A percentile compares a stretch with the other conserved stretches of the same genome.
Evolutionary conservation across 2,113 vertebrate genomes (phyloP).

Genomic region (Thamnophis sirtalis): DNA sequence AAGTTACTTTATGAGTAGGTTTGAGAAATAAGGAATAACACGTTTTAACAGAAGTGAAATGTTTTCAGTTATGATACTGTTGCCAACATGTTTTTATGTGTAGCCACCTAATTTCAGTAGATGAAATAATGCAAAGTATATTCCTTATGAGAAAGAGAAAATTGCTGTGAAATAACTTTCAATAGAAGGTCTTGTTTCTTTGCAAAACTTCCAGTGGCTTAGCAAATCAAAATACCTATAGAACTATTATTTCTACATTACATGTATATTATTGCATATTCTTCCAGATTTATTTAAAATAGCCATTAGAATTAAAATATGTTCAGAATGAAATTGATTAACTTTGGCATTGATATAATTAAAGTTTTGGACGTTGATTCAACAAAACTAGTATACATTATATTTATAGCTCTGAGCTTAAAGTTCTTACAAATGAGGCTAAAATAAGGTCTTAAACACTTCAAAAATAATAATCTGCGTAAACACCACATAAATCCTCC

Average conservation of each 20-base stretch:
- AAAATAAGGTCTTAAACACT: conserved; percentile 20
- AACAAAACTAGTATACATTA: conserved; percentile 32
- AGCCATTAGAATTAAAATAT: conserved; percentile 7
- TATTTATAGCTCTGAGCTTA: conserved; percentile 18
- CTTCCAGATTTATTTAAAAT: neutral
- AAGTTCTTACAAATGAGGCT: conserved; percentile 5
- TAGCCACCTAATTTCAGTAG: neutral
- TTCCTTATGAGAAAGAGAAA: neutral
- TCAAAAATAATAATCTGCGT: conserved; percentile 32
- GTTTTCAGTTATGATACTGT: neutral
- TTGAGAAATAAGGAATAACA: neutral
- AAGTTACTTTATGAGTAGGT: neutral
- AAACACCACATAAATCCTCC: conserved; percentile 7
- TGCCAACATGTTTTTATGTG: neutral
- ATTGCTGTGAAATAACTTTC: neutral
- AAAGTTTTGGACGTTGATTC: conserved; percentile 21
- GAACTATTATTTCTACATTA: neutral
- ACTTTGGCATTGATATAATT: conserved; percentile 11
- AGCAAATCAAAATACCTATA: neutral
- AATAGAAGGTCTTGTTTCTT: conserved; percentile 24
- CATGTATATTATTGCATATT: neutral
- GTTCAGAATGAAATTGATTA: conserved; percentile 11
- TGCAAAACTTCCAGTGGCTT: neutral
- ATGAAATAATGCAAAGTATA: neutral
- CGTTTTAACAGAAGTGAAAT: neutral